phyloP scores from a whole-genome alignment of 2,888 invertebrate species.

The Stenodema calcarata region DNA sequence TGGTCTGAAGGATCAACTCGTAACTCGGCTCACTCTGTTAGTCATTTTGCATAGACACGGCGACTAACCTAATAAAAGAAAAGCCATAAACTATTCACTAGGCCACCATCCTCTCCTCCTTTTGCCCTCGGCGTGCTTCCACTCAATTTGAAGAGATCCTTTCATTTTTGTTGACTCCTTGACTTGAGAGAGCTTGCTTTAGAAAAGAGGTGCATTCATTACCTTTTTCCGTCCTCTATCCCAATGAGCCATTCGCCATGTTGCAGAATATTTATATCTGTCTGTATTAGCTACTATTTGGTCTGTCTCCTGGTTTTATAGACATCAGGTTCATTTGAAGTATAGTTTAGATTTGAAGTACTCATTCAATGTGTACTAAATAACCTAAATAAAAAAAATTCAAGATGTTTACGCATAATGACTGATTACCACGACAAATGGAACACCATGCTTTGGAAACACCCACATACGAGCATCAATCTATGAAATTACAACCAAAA shows the following conservation, averaged over 20 bases:
- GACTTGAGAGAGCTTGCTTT: constrained; percentile 28
- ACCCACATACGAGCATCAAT: too few species aligned
- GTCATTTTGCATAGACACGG: not conserved
- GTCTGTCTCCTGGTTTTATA: not conserved
- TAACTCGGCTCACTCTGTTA: not conserved
- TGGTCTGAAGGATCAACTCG: not conserved
- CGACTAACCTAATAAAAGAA: not conserved
- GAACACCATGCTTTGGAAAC: too few species aligned
- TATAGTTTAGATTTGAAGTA: too few species aligned
- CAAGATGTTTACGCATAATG: too few species aligned
- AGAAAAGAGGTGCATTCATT: constrained; percentile 6
- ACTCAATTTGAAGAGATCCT: constrained; percentile 28
- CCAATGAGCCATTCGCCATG: not conserved
- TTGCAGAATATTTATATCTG: not conserved
- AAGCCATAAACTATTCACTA: constrained; percentile 12
- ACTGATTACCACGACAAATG: too few species aligned
- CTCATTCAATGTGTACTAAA: too few species aligned
- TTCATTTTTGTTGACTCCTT: constrained; percentile 32
- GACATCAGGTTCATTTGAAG: not conserved
- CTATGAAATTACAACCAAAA: too few species aligned
- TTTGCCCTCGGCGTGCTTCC: not conserved
- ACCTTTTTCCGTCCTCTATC: not conserved
- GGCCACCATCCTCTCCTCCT: not conserved
- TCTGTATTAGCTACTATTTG: not conserved
- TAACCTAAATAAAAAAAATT: too few species aligned